Conservation (phyloP, 2,797 vertebrate species). For the Ataeniobius toweri region DNA sequence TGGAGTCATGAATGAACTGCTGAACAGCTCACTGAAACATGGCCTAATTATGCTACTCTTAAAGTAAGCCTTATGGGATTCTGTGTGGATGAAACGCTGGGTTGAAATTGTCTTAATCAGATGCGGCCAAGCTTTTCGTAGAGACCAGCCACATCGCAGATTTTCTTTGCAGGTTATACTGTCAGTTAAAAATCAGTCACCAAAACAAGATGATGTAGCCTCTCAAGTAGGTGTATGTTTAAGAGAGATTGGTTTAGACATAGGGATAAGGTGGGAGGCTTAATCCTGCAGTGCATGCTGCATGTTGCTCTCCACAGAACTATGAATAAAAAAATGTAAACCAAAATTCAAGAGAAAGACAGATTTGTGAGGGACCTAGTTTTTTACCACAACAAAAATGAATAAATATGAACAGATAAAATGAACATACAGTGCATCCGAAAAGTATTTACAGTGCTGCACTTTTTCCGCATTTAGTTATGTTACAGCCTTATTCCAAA, state of each 20-base stretch:
- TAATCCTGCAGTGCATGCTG: not conserved
- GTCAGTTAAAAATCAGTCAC: constrained; percentile 1
- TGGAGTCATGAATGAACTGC: not conserved
- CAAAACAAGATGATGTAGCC: not conserved
- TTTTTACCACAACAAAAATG: not conserved
- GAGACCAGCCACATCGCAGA: not conserved
- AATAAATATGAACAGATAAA: not conserved
- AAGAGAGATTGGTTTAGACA: constrained; percentile 8
- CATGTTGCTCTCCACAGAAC: not conserved
- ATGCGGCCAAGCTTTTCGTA: not conserved
- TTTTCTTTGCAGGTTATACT: not conserved
- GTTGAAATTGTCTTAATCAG: not conserved
- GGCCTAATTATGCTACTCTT: not conserved
- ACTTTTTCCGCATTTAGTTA: too few relatives aligned
- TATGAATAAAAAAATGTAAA: not conserved
- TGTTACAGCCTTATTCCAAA: too few relatives aligned
- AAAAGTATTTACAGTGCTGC: too few relatives aligned
- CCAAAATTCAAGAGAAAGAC: not conserved
- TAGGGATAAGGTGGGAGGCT: constrained; percentile 15
- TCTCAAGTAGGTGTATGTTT: constrained; percentile 8
- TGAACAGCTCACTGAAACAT: constrained; percentile 3
- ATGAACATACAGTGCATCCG: not conserved
- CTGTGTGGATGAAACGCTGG: not conserved
- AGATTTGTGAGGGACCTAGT: not conserved
- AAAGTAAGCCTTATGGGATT: constrained; percentile 8